These are phyloP conservation scores for Nesometra sesokonis DNA, from an alignment of 35 echinoderm and acorn worm species.

Conservation along the genomic window DNA sequence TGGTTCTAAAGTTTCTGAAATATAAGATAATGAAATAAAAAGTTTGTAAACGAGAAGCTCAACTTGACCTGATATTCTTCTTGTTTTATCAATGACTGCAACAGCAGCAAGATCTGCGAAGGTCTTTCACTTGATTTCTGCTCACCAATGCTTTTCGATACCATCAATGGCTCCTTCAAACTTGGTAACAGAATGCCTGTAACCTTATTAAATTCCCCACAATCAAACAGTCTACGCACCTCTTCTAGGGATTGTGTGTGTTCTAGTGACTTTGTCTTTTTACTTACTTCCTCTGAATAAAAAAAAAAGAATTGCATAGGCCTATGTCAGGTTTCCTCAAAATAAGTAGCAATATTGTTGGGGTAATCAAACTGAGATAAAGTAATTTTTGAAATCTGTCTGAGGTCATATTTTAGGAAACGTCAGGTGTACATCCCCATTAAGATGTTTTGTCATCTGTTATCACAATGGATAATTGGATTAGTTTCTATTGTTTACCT, in stretches of 20 bases:
- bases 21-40: too few species aligned
- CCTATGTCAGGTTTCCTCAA: too few species aligned
- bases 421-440: too few species aligned
- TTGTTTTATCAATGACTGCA: not conserved
- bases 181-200: slow-evolving; percentile 50
- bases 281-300: slow-evolving; percentile 40
- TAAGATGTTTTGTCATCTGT: too few species aligned
- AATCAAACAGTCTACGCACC: slow-evolving; percentile 51
- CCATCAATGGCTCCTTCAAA: slow-evolving; percentile 13
- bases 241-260: slow-evolving; percentile 79
- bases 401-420: too few species aligned
- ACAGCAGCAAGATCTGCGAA: not conserved
- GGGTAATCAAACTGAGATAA: too few species aligned
- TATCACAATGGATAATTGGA: too few species aligned
- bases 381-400: too few species aligned
- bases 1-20: too few species aligned
- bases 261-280: slow-evolving; percentile 52
- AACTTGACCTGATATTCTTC: not conserved
- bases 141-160: not conserved
- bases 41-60: too few species aligned
- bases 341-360: too few species aligned
- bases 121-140: slow-evolving; percentile 15
- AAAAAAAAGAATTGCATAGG: not conserved
- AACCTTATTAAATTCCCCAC: slow-evolving; percentile 43
- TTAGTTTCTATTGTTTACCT: too few species aligned